Evolutionary conservation across 2,888 invertebrate genomes (phyloP), one percentile per base, ranked within the genome.

Genomic region (Apotomis turbidana): DNA sequence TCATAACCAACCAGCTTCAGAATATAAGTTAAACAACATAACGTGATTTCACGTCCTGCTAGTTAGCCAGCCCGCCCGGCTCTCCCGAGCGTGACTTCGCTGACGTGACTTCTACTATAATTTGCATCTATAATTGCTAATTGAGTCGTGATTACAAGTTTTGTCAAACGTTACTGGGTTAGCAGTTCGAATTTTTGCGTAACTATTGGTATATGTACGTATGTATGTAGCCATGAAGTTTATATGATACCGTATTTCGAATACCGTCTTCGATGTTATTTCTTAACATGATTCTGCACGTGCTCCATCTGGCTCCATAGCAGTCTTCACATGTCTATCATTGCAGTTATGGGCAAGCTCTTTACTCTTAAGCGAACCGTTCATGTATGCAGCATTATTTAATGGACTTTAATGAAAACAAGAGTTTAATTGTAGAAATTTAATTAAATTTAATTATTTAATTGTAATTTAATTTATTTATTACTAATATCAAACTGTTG

Each of bases 51-150:
- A 41, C 58, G 41, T 13, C 59, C 59, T 44, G 59, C 41, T 59
- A 3, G 13, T 41, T 59, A 44, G 41, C 38, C 12, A 10, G 9
- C 41, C 13, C 13, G 13, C 41, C 13, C 4, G 4, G 44, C 41
- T 41, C 41, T 59, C 12, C 59, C 59, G n/a, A 41, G 3, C 59
- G 59, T 59, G 59, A 59, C 60, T 41, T 41, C 4, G 58, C 2
- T 41, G 58, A 59, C 41, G 59, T 60, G 59, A 44, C 9, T 15
- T 46, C 27, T 10, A 46, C 12, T 60, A 27, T 15, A 46, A 15
- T 5, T 46, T 60, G 44, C 27, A 15, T 46, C 13, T 44, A 9
- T 44, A 59, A 44, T 44, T 41, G 44, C 59, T 59, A 59, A 44
- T n/a, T 41, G 44, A 59, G 13, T 13, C 41, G 12, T 13, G 8